Evolutionary conservation across 2,113 vertebrate genomes (phyloP).

Genomic region (Dunckerocampus dactyliophorus): DNA sequence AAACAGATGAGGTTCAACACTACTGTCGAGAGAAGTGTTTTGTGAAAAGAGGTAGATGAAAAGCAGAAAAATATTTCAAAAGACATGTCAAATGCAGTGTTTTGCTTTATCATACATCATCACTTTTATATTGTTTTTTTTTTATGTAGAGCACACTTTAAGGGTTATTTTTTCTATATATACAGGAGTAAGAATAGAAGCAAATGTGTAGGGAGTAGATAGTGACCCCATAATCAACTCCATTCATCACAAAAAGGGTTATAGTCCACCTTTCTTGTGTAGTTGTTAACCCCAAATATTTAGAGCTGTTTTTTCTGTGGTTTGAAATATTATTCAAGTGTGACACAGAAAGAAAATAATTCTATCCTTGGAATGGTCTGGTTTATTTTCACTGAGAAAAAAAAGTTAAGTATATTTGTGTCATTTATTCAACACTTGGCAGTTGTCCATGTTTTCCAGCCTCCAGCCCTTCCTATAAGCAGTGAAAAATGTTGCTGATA

Average conservation of each 20-base stretch:
- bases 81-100: conserved; percentile 9
- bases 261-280: conserved; percentile 18
- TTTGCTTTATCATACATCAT: conserved; percentile 2
- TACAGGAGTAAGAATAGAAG: conserved; percentile 32
- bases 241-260: conserved; percentile 26
- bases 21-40: not conserved
- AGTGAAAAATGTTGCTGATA: not conserved
- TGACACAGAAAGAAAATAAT: conserved; percentile 26
- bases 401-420: conserved; percentile 43
- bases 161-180: conserved; percentile 50
- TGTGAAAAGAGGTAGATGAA: conserved; percentile 24
- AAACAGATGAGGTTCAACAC: conserved; percentile 37
- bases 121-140: conserved; percentile 4
- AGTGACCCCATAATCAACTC: conserved; percentile 9
- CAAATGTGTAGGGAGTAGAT: conserved; percentile 37
- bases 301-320: conserved; percentile 1
- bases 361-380: conserved; percentile 21
- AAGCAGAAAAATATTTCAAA: conserved; percentile 13
- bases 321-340: not conserved
- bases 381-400: conserved; percentile 33
- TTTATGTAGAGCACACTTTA: conserved; percentile 11
- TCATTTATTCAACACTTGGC: conserved; percentile 36
- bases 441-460: conserved; percentile 37
- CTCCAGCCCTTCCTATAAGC: conserved; percentile 27
- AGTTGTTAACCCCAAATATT: conserved; percentile 28